Evolutionary conservation across 2,797 vertebrate species (phyloP).

Genomic region (Platalea minor): DNA sequence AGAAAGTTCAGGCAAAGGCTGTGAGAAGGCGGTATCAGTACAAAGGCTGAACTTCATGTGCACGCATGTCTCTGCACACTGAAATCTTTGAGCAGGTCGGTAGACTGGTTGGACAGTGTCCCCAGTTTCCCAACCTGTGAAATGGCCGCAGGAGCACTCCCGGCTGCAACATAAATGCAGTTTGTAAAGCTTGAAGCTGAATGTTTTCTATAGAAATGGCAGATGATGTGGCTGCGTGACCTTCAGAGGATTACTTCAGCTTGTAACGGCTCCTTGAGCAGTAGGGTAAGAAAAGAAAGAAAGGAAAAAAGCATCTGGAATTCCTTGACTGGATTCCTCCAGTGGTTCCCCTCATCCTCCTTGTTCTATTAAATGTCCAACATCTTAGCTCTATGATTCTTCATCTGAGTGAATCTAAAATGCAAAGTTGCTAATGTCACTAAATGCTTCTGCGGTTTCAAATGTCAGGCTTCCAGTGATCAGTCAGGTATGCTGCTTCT

Average conservation of each 20-base stretch:
- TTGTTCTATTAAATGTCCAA: not conserved
- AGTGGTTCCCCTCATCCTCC: not conserved
- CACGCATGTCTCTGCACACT: not conserved
- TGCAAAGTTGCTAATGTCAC: not conserved
- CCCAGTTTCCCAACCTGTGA: not conserved
- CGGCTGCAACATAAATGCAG: not conserved
- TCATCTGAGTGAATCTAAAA: not conserved
- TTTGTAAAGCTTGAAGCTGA: not conserved
- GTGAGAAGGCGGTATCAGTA: not conserved
- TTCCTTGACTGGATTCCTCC: not conserved
- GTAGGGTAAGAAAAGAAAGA: not conserved
- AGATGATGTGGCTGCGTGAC: not conserved
- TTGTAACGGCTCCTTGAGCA: not conserved
- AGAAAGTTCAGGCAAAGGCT: not conserved
- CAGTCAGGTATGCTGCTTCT: accelerated
- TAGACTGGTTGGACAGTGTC: not conserved
- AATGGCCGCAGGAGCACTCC: not conserved
- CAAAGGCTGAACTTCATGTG: not conserved
- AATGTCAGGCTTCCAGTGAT: not conserved
- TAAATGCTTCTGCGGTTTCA: not conserved
- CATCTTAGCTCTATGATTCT: not conserved
- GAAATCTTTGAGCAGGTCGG: not conserved
- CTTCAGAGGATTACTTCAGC: not conserved
- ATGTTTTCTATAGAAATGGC: not conserved
- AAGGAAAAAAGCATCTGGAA: not conserved